Percentiles rank a stretch among this genome's conserved stretches.
phyloP scores from a whole-genome alignment of 1,140 invertebrate species.

The Cyrtorhinus lividipennis region DNA sequence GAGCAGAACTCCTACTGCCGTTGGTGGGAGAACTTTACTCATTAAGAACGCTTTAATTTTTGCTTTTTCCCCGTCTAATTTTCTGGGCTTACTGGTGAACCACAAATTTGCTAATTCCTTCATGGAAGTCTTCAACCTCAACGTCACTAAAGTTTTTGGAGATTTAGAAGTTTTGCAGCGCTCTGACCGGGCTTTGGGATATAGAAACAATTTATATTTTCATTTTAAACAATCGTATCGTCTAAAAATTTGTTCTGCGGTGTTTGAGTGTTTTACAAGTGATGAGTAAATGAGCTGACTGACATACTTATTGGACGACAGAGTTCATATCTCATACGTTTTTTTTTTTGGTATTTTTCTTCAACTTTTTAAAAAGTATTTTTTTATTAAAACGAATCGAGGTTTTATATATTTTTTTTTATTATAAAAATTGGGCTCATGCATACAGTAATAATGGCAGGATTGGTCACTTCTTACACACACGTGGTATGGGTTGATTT shows the following conservation, averaged over 20 bases:
- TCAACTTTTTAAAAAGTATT: constrained; percentile 7
- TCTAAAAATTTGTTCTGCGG: constrained; percentile 17
- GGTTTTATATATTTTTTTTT: constrained; percentile 3
- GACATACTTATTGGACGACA: constrained; percentile 12
- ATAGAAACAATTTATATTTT: constrained; percentile 6
- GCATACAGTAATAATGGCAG: constrained; percentile 19
- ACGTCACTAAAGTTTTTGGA: no score
- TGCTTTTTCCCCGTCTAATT: no score
- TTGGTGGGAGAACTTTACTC: no score
- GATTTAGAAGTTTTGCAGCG: background rate
- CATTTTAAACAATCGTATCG: background rate
- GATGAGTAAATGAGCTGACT: constrained; percentile 17
- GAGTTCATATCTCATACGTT: constrained; percentile 12
- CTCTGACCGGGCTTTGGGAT: constrained; percentile 2
- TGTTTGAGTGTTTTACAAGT: constrained; percentile 22
- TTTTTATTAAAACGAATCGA: constrained; percentile 11
- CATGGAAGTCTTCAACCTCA: no score
- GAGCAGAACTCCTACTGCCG: no score
- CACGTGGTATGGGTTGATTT: constrained; percentile 15
- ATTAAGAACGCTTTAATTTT: no score
- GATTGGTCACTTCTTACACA: constrained; percentile 17
- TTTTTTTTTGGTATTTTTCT: constrained; percentile 9
- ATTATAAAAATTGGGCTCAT: constrained; percentile 18
- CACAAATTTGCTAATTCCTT: no score
- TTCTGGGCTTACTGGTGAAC: no score